A percentile compares a stretch with the other conserved stretches of the same genome.
These are phyloP conservation scores for Rhombomys opimus DNA, from an alignment of 2,113 vertebrate genomes.

Conservation along the genomic window DNA sequence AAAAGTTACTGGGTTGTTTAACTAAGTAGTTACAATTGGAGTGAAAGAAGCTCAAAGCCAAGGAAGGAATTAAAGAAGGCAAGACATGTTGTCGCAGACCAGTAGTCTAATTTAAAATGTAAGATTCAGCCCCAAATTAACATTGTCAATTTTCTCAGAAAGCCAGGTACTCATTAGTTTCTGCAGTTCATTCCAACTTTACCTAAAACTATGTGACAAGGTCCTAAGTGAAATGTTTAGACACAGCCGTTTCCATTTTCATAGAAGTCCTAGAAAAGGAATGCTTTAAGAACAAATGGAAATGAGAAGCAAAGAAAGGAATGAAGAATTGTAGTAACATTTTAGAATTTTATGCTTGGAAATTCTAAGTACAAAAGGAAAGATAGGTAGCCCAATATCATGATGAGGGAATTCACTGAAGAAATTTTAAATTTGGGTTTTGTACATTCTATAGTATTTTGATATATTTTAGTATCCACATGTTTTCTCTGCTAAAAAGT, in stretches of 20 bases:
- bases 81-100: neutral
- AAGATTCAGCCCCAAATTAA: neutral
- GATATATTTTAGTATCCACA: neutral
- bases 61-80: neutral
- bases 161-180: neutral
- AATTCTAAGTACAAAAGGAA: neutral
- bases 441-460: neutral
- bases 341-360: neutral
- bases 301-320: neutral
- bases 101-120: neutral
- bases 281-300: neutral
- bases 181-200: neutral
- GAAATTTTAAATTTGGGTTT: neutral
- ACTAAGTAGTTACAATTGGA: neutral
- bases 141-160: neutral
- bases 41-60: neutral
- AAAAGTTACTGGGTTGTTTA: neutral
- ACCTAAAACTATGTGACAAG: neutral
- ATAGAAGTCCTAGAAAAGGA: too few species aligned
- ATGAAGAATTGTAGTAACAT: neutral
- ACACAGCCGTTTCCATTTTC: neutral
- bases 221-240: neutral
- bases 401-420: neutral
- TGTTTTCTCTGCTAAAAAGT: neutral
- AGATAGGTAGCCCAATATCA: fast-evolving